Evolutionary conservation across 37 sponge, comb jelly and placozoan genomes (phyloP).

Genomic region (Bolinopsis microptera): DNA sequence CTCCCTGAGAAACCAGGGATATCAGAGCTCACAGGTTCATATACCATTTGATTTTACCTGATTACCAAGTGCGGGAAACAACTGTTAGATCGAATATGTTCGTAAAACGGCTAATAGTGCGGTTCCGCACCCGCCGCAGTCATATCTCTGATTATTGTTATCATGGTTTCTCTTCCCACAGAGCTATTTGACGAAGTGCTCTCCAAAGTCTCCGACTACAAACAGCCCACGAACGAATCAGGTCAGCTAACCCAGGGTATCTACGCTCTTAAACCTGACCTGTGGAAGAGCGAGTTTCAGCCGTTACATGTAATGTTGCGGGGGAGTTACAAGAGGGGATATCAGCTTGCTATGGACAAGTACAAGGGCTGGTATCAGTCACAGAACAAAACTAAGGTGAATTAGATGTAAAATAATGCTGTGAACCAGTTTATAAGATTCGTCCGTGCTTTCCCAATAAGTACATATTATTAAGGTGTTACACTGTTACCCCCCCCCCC

Average conservation of each 20-base stretch:
- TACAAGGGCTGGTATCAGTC: conserved; percentile 59
- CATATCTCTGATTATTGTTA: too few species aligned
- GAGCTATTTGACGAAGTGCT: conserved; percentile 53
- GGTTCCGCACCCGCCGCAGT: too few species aligned
- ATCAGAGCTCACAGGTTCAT: neutral
- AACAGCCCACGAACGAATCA: conserved; percentile 31
- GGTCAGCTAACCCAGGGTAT: conserved; percentile 30
- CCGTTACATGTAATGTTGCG: conserved; percentile 39
- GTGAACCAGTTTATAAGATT: neutral
- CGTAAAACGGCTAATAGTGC: neutral
- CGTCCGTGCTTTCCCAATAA: too few species aligned
- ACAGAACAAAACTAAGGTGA: conserved; percentile 29
- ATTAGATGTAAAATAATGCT: neutral
- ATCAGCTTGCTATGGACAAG: conserved; percentile 47
- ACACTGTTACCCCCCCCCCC: neutral
- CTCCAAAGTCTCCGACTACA: conserved; percentile 33
- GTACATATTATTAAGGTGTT: neutral
- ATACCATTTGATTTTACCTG: neutral
- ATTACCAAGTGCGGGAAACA: neutral
- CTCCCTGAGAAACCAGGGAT: conserved; percentile 58
- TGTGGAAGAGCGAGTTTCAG: conserved; percentile 44
- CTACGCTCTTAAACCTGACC: conserved; percentile 53
- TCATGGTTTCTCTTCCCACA: too few species aligned
- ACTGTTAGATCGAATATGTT: neutral
- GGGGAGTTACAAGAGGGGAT: conserved; percentile 11